Base-by-base conservation (phyloP, 2,113 vertebrate genomes). In the Camelus dromedarius region DNA sequence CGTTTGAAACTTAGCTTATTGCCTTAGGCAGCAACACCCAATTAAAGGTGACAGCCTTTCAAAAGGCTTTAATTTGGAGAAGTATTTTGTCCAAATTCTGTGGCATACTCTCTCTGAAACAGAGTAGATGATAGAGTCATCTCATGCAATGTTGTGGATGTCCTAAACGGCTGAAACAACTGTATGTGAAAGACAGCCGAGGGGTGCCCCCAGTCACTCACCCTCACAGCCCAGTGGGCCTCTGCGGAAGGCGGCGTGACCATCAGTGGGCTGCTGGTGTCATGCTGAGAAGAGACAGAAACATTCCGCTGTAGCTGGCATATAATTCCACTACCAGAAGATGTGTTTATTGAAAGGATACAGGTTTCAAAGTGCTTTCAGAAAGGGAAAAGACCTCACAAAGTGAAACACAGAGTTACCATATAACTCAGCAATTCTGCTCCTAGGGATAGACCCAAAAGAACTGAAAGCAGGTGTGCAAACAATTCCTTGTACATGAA, bases 151-250 rank as follows among this genome's bases (percentile, higher is more conserved):
- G 3, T n/a, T 54, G 32, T 54, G 14, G 80, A 13, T 14, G 18
- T 26, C 50, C 22, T 3, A 26, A 38, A n/a, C 6, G 56, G 30
- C 80, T 19, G 46, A 16, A 11, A 56, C 58, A 11, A 20, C 14
- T 19, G 38, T 24, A 15, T 0, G 3, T 8, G n/a, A 18, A 66
- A 54, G 46, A n/a, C 10, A 30, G 60, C 42, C 19, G 16, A 38
- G 28, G n/a, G 19, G 28, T 5, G 3, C 72, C 26, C 48, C 11
- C 2, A 1, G 26, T n/a, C 77, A 98, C 99, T 99, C 98, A 99
- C 99, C 99, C 99, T 99, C 96, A 99, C 99, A 52, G 99, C 99
- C 99, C 99, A 99, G 96, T 99, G 99, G 67, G 98, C 97, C 20
- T 98, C 98, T 70, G 99, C 89, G 10, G 98, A 95, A 46, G 99